Percentiles rank a stretch among this genome's conserved stretches.
Evolutionary conservation across 1,140 invertebrate genomes (phyloP).

Genomic region (Episyrphus balteatus): DNA sequence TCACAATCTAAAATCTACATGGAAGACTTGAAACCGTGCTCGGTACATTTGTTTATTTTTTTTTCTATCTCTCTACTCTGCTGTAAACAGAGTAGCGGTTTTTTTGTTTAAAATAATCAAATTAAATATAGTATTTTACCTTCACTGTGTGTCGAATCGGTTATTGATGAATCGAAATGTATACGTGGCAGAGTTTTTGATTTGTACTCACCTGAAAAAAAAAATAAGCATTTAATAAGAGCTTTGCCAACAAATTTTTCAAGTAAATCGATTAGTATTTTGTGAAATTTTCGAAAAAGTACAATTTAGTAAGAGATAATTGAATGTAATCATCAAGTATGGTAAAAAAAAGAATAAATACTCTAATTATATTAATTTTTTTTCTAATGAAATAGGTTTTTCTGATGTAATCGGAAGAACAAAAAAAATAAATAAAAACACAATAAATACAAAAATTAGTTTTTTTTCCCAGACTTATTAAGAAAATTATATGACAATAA

Average conservation of each 20-base stretch:
- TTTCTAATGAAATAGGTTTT: too few relatives aligned
- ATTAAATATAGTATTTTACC: constrained; percentile 16
- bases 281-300: too few relatives aligned
- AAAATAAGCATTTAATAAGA: too few relatives aligned
- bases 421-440: background rate
- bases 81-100: background rate
- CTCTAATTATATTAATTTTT: too few relatives aligned
- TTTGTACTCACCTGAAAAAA: constrained; percentile 36
- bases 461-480: background rate
- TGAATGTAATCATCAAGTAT: too few relatives aligned
- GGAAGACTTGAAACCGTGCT: too few relatives aligned
- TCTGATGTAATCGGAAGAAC: too few relatives aligned
- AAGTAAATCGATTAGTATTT: too few relatives aligned
- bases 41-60: background rate
- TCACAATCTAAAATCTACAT: too few relatives aligned
- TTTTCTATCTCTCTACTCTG: background rate
- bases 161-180: constrained; percentile 33
- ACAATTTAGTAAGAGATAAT: too few relatives aligned
- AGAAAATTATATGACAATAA: background rate
- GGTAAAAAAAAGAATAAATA: too few relatives aligned
- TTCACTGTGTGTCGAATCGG: constrained; percentile 32
- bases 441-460: background rate
- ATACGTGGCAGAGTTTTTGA: constrained; percentile 37
- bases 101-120: background rate
- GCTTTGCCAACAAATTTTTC: too few relatives aligned